Evolutionary conservation across 2,113 vertebrate species (phyloP).

Genomic region (Pachyramphus minor): DNA sequence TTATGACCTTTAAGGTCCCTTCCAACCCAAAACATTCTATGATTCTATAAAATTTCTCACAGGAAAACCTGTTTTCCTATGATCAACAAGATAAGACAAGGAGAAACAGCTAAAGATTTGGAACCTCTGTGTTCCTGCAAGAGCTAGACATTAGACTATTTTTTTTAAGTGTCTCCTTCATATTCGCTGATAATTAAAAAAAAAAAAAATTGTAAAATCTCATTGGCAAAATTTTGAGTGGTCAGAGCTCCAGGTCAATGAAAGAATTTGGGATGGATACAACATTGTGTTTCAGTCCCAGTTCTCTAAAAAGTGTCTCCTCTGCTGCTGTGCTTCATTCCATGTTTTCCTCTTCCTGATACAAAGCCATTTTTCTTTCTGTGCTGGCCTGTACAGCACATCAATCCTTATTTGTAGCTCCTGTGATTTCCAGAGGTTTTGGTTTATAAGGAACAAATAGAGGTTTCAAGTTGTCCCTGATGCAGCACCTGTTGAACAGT

Average conservation of each 20-base stretch:
- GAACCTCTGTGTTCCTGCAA: background rate
- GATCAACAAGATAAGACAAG: background rate
- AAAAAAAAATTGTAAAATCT: background rate
- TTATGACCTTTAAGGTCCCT: background rate
- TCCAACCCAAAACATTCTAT: background rate
- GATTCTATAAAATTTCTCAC: background rate
- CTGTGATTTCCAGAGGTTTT: constrained; percentile 35
- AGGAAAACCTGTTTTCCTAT: background rate
- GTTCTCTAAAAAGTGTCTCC: background rate
- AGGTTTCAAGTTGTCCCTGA: background rate
- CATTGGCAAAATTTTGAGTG: background rate
- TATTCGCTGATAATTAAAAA: background rate
- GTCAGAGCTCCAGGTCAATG: background rate
- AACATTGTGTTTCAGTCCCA: background rate
- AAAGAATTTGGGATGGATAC: background rate
- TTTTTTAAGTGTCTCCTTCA: background rate
- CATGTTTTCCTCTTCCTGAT: background rate
- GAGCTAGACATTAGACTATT: background rate
- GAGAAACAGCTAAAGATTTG: background rate
- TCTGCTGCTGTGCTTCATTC: background rate
- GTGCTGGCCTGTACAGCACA: background rate
- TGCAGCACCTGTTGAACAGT: background rate
- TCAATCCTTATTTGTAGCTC: constrained; percentile 53
- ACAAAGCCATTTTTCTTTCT: background rate
- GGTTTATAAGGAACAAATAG: constrained; percentile 48